Evolutionary conservation across 2,888 invertebrate genomes (phyloP).

Genomic region (Heliconius aoede): DNA sequence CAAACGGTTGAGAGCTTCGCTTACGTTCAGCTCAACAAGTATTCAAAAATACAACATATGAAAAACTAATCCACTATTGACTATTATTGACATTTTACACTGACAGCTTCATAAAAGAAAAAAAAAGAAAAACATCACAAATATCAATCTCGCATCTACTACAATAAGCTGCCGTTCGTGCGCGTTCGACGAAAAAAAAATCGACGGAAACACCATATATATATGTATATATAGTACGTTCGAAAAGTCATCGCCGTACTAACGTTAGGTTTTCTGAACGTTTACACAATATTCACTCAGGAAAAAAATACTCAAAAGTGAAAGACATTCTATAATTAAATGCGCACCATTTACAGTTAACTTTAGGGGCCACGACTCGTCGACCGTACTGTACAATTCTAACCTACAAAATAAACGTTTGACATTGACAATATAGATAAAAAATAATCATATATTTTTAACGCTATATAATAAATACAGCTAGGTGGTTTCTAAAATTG

Average conservation of each 20-base stretch:
- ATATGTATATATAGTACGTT: too few relatives aligned
- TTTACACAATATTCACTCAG: too few relatives aligned
- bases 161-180: conserved; percentile 17
- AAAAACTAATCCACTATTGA: background rate
- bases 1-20: too few relatives aligned
- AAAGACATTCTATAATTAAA: background rate
- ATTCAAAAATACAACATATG: background rate
- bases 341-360: too few relatives aligned
- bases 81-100: background rate
- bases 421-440: background rate
- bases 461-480: conserved; percentile 24
- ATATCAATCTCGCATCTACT: background rate
- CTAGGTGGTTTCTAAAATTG: conserved; percentile 22
- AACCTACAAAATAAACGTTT: conserved; percentile 4
- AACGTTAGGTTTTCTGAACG: too few relatives aligned
- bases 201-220: background rate
- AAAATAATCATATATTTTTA: background rate
- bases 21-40: background rate
- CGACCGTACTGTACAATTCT: background rate
- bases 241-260: too few relatives aligned
- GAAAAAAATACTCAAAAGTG: too few relatives aligned
- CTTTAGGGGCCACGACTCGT: too few relatives aligned
- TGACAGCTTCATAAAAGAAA: background rate
- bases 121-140: background rate
- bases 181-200: background rate